These are phyloP conservation scores for Pogonocichla stellata DNA, from an alignment of 2,113 vertebrate genomes.

Conservation along the genomic window DNA sequence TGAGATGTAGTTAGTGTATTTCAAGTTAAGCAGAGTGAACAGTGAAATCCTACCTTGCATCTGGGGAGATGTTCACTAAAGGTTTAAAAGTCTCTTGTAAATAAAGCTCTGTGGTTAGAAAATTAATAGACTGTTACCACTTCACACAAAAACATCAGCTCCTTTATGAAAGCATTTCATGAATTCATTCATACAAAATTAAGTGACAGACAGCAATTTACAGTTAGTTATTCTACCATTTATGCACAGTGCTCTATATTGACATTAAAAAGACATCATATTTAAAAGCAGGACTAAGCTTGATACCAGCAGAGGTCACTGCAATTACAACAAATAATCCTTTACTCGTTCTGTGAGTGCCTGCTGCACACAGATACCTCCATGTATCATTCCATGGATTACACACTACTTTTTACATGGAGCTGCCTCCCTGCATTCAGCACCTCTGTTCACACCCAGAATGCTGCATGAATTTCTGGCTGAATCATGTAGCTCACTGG, in stretches of 20 bases:
- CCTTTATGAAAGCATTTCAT: not conserved
- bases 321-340: not conserved
- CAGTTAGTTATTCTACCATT: not conserved
- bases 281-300: not conserved
- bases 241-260: fast-evolving
- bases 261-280: not conserved
- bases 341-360: not conserved
- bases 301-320: constrained; percentile 44
- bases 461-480: fast-evolving
- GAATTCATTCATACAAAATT: not conserved
- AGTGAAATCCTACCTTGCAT: constrained; percentile 85
- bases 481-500: fast-evolving
- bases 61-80: constrained; percentile 96
- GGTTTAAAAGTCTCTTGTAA: constrained; percentile 99
- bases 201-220: not conserved
- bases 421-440: not conserved
- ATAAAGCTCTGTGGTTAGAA: constrained; percentile 87
- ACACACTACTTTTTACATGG: fast-evolving
- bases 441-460: not conserved
- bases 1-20: not conserved
- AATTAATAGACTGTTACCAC: constrained; percentile 46
- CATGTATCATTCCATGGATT: fast-evolving
- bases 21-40: not conserved
- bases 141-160: not conserved
- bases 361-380: not conserved